phyloP scores from a whole-genome alignment of 2,113 vertebrate genomes.

The Oryzias celebensis region DNA sequence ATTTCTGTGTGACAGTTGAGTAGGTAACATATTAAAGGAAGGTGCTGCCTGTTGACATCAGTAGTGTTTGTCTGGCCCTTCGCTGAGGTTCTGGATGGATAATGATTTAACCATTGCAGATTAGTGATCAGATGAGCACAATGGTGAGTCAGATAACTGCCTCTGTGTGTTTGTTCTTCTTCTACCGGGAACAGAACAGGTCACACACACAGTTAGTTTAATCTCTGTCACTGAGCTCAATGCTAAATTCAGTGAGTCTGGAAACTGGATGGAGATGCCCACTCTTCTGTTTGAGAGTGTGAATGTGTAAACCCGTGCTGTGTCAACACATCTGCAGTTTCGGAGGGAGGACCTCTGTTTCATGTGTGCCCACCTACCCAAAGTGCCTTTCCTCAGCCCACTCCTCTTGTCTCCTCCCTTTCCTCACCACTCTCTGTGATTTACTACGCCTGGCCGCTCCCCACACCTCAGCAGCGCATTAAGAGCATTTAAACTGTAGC shows the following conservation, averaged over 20 bases:
- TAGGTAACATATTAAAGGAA: slow-evolving; percentile 47
- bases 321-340: slow-evolving; percentile 65
- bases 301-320: slow-evolving; percentile 54
- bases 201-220: slow-evolving; percentile 27
- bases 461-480: slow-evolving; percentile 68
- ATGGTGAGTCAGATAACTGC: slow-evolving; percentile 65
- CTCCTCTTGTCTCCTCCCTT: slow-evolving; percentile 6
- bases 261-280: slow-evolving; percentile 21
- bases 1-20: slow-evolving; percentile 20
- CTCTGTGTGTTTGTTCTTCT: slow-evolving; percentile 59
- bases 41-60: slow-evolving; percentile 44
- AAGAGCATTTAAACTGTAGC: slow-evolving; percentile 72
- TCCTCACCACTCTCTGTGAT: slow-evolving; percentile 44
- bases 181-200: slow-evolving; percentile 45
- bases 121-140: slow-evolving; percentile 70
- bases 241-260: slow-evolving; percentile 37
- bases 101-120: slow-evolving; percentile 76
- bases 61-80: slow-evolving; percentile 65
- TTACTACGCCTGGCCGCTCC: slow-evolving; percentile 64
- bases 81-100: slow-evolving; percentile 59
- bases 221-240: slow-evolving; percentile 30
- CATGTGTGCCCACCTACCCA: slow-evolving; percentile 64
- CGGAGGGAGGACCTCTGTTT: slow-evolving; percentile 43
- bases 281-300: slow-evolving; percentile 12
- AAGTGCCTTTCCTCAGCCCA: slow-evolving; percentile 50